Conservation (phyloP, 2,113 vertebrate species). For the Gallinago media region DNA sequence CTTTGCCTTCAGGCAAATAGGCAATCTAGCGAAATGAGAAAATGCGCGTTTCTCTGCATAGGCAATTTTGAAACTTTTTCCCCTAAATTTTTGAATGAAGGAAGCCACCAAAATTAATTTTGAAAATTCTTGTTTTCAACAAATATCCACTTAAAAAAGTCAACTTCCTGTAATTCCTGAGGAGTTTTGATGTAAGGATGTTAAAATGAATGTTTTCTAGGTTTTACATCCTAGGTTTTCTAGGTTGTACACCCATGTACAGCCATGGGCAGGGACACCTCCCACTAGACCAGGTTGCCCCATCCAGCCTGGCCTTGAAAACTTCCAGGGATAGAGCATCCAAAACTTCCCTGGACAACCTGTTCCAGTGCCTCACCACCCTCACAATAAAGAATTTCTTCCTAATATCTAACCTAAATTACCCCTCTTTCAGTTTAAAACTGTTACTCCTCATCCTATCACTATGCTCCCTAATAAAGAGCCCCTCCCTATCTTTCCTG, state of each 20-base stretch:
- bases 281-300: background rate
- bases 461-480: background rate
- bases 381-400: background rate
- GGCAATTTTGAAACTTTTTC: background rate
- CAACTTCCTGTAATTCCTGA: background rate
- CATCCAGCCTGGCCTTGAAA: background rate
- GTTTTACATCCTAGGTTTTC: background rate
- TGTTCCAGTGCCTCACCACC: background rate
- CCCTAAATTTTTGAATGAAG: background rate
- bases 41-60: accelerated
- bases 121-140: background rate
- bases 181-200: background rate
- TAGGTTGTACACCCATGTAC: no score
- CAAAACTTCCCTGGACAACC: background rate
- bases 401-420: background rate
- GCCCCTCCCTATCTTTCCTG: background rate
- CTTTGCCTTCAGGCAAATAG: background rate
- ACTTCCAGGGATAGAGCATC: background rate
- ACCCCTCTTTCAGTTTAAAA: background rate
- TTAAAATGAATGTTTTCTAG: background rate
- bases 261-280: background rate
- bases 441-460: background rate
- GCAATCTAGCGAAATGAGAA: background rate
- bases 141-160: background rate
- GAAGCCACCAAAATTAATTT: background rate